Evolutionary conservation across 2,797 vertebrate genomes (phyloP), one percentile per base, ranked within the genome.

Genomic region (Clarias platycephalus): DNA sequence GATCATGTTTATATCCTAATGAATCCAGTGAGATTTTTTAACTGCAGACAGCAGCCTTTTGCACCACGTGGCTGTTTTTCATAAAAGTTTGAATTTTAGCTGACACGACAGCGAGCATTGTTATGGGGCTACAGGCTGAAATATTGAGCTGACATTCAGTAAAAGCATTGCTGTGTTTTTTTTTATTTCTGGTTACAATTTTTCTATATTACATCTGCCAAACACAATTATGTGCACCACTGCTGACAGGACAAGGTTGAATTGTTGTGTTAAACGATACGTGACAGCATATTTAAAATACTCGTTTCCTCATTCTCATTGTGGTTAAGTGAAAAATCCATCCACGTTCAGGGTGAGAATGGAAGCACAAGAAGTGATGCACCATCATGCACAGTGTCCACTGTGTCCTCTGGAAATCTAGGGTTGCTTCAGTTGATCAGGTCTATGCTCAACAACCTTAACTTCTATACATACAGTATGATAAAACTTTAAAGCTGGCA

Each of bases 121-220:
- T 22, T 44, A 22, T 26, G 13, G 22, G 26, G 68, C 68, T 71
- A n/a, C 37, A 44, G 34, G 37, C 70, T 53, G 70, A 74, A 74
- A 74, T 74, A 49, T 74, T 53, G 44, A 74, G 44, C 44, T 74
- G 70, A 53, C 24, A 53, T 74, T 53, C 70, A 74, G 40, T 74
- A 74, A 74, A 74, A 74, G 44, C 40, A 26, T 26, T 26, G 24
- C 24, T 26, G 70, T 49, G 24, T 22, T 49, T 26, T 49, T 64
- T 71, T 74, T 3, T 49, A 28, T 74, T 70, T 12, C 40, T 53
- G 40, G 2, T 26, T n/a, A 53, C 53, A n/a, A 74, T 74, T 74
- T 49, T 13, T 26, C n/a, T 53, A 74, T 26, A 74, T 26, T 74
- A 74, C 34, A 8, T 74, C 70, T 53, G 70, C 44, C 44, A 53